Evolutionary conservation across 37 sponge, comb jelly and placozoan species (phyloP).

Genomic region (Crambe crambe): DNA sequence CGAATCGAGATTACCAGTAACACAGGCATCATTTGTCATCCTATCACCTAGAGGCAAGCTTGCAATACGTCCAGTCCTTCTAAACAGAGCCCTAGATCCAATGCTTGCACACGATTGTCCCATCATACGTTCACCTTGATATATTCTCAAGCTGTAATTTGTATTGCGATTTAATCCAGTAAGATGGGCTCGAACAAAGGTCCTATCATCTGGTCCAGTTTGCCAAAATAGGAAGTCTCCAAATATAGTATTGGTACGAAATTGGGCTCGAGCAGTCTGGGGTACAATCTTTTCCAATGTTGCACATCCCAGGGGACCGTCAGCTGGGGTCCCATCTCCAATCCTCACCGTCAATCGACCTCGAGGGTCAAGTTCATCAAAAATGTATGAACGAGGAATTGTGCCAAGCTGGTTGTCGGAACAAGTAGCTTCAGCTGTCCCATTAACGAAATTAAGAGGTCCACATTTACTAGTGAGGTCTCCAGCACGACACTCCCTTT

Average conservation of each 20-base stretch:
- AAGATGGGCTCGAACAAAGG: constrained; percentile 15
- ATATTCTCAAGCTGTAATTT: neutral
- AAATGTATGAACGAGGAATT: neutral
- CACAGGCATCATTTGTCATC: constrained; percentile 21
- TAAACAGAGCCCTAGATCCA: neutral
- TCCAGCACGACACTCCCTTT: constrained; percentile 39
- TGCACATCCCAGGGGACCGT: constrained; percentile 32
- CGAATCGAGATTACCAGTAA: constrained; percentile 27
- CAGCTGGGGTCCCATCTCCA: neutral
- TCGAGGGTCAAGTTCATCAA: neutral
- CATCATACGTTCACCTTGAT: neutral
- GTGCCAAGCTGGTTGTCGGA: constrained; percentile 54
- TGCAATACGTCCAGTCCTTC: neutral
- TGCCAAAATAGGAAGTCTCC: constrained; percentile 50
- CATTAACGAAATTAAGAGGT: constrained; percentile 3
- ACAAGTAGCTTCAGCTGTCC: constrained; percentile 30
- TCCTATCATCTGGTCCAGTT: constrained; percentile 40
- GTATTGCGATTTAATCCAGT: constrained; percentile 1
- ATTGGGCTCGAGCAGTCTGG: constrained; percentile 11
- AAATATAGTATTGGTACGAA: constrained; percentile 2
- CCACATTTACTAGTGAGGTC: constrained; percentile 65
- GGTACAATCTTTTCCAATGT: neutral
- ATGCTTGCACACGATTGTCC: neutral
- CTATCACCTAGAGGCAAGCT: neutral
- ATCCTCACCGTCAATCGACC: neutral